Conservation (phyloP, 2,797 vertebrate species). For the Sebastes iracundus region DNA sequence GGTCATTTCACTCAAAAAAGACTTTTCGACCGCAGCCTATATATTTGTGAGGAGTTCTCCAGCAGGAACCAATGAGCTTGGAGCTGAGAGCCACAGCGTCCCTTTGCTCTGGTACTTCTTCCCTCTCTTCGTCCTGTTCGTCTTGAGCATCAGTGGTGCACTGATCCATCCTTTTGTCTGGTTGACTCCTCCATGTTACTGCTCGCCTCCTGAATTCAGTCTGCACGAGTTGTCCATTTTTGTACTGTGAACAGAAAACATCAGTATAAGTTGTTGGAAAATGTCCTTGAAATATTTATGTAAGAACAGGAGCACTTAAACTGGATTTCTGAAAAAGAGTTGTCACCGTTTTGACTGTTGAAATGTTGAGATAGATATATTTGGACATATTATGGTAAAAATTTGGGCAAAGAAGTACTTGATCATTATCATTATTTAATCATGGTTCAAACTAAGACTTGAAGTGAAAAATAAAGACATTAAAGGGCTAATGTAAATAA, state of each 20-base stretch:
- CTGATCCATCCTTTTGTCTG: constrained; percentile 57
- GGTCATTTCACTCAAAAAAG: too few species aligned
- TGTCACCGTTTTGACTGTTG: constrained; percentile 2
- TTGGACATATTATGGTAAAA: not conserved
- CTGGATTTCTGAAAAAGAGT: constrained; percentile 21
- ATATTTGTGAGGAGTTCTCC: not conserved
- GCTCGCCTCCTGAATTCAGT: not conserved
- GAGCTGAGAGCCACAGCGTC: constrained; percentile 32
- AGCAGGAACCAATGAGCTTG: not conserved
- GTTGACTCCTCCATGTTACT: not conserved
- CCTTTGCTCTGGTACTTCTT: constrained; percentile 77
- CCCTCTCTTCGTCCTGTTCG: constrained; percentile 58
- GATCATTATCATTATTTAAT: not conserved
- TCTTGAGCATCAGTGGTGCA: constrained; percentile 46
- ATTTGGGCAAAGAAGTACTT: not conserved
- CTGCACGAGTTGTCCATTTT: not conserved
- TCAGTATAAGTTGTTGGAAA: not conserved
- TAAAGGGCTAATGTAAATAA: constrained; percentile 53
- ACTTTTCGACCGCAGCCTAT: too few species aligned
- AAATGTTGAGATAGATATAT: not conserved
- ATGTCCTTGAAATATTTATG: not conserved
- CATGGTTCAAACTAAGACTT: not conserved
- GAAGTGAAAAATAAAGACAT: not conserved
- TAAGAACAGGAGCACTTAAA: not conserved
- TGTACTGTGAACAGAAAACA: not conserved